Percentiles rank a stretch among this genome's conserved stretches.
Evolutionary conservation across 2,113 vertebrate genomes (phyloP).

Genomic region (Saguinus midas): DNA sequence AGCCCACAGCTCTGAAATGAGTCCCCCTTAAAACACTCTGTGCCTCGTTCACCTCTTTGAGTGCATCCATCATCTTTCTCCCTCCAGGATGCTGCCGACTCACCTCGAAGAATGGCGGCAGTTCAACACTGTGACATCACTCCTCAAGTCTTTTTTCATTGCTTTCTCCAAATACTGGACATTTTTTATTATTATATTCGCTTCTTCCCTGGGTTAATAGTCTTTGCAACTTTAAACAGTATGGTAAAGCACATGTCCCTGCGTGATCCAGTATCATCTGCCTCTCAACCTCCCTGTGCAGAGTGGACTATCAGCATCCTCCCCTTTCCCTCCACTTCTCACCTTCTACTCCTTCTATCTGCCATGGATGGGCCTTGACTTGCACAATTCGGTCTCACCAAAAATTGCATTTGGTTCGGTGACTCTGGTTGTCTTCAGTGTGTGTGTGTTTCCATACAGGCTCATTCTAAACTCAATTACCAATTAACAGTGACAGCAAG

Average conservation of each 20-base stretch:
- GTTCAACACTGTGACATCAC: not conserved
- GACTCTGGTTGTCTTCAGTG: not conserved
- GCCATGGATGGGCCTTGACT: not conserved
- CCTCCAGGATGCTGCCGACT: not conserved
- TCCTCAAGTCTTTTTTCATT: not conserved
- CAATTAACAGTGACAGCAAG: not conserved
- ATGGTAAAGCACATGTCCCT: not conserved
- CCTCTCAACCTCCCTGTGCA: not conserved
- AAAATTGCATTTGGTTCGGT: not conserved
- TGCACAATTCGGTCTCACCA: not conserved
- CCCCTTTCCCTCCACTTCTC: too few species aligned
- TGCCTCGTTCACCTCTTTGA: too few species aligned
- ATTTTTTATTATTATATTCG: too few species aligned
- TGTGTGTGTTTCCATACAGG: not conserved
- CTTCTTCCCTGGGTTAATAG: not conserved
- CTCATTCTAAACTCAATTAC: not conserved
- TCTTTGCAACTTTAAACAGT: not conserved
- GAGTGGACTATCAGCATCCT: not conserved
- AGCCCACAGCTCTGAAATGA: not conserved
- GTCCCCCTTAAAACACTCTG: not conserved
- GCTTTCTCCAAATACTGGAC: not conserved
- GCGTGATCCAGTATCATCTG: too few species aligned
- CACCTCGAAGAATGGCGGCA: rapidly evolving
- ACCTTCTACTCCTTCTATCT: not conserved
- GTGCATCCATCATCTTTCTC: not conserved